Evolutionary conservation across 1,140 invertebrate genomes (phyloP), one percentile per base, ranked within the genome.

Genomic region (Brachionus rubens): DNA sequence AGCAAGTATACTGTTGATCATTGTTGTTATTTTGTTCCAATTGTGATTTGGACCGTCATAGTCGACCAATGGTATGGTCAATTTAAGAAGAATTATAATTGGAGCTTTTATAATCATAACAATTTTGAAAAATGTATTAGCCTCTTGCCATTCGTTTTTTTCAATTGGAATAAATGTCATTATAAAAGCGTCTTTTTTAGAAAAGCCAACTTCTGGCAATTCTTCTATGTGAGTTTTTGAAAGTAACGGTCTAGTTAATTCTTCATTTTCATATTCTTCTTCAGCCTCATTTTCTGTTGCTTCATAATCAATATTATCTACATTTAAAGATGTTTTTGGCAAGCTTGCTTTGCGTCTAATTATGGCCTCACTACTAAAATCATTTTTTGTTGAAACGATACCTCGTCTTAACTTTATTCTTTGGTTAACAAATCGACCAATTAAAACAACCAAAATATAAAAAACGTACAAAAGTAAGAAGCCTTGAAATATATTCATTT

Each of bases 61-160:
- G 78, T 89, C 86, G 12, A 90, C 88, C 0, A 89, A 84, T 0
- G 89, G 89, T 67, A 88, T 84, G 41, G 88, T 86, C 24, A 89
- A 78, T 47, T 87, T 87, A 3, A 90, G 81, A 0, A 88, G 5
- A 41, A 89, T 78, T 78, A 87, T 85, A 3, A 87, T 79, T 0
- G 89, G 89, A 81, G 70, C 87, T 76, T 76, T 54, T 19, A 76
- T 1, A 59, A 54, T 21, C 36, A 59, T 46, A 10, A 76, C 10
- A n/a, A 76, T 26, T 47, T 77, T 77, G 40, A 47, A 59, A 21
- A 76, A 33, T 19, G 40, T 41, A 47, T 56, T 59, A 24, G 56
- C 7, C 24, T 75, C 52, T 40, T 33, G 12, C 77, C 77, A 77
- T 75, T 77, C 68, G 21, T 24, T 7, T 26, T 62, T 43, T 40